Evolutionary conservation across 2,113 vertebrate species (phyloP).

Genomic region (Willisornis vidua): DNA sequence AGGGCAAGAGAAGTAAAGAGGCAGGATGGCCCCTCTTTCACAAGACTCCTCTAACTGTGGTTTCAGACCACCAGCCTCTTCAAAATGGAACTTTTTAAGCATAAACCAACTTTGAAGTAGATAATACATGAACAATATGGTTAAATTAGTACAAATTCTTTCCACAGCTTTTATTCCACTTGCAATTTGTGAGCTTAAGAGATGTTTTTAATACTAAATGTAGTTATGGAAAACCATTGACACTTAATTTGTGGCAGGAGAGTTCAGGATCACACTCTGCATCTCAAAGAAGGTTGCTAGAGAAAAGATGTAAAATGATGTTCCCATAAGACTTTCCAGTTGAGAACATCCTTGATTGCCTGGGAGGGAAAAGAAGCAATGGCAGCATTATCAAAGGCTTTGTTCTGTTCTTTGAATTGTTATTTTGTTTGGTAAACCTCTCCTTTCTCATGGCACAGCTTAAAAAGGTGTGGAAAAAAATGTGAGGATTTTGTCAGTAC

Average conservation of each 20-base stretch:
- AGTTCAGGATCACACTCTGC: background rate
- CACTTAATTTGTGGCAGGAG: background rate
- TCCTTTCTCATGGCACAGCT: background rate
- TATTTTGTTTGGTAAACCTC: background rate
- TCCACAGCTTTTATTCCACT: background rate
- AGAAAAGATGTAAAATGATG: background rate
- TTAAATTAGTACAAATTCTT: background rate
- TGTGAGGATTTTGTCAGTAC: background rate
- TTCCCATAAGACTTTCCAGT: background rate
- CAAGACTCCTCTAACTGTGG: background rate
- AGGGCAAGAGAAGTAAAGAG: background rate
- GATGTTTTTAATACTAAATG: background rate
- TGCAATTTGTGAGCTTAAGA: background rate
- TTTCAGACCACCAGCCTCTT: background rate
- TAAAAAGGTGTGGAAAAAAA: background rate
- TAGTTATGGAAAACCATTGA: conserved; percentile 1
- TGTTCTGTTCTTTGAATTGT: background rate
- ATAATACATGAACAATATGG: background rate
- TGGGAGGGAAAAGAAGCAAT: background rate
- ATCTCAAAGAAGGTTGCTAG: background rate
- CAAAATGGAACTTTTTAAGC: background rate
- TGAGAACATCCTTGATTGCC: background rate
- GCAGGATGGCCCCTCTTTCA: background rate
- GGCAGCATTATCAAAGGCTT: background rate
- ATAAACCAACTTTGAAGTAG: background rate